These are phyloP conservation scores for Pseudoatta argentina DNA, from an alignment of 1,140 invertebrate genomes.

Conservation along the genomic window DNA sequence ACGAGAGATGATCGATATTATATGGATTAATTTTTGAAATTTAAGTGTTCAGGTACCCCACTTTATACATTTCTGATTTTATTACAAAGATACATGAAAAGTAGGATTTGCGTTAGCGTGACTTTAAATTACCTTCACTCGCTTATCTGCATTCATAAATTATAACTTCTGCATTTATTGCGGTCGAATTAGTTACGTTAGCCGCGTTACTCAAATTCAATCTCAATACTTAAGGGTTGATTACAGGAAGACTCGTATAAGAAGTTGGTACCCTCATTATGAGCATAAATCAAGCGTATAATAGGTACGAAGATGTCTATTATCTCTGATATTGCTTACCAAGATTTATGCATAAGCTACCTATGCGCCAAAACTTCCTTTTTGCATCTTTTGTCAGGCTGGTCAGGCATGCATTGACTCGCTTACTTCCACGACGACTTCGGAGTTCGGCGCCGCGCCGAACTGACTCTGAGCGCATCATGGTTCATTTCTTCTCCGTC, in stretches of 20 bases:
- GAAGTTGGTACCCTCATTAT: background rate
- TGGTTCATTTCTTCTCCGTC: slow-evolving; percentile 1
- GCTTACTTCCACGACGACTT: slow-evolving; percentile 11
- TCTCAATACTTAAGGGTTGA: background rate
- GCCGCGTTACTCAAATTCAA: slow-evolving; percentile 8
- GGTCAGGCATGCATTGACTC: background rate
- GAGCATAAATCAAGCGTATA: background rate
- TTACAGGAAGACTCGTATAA: slow-evolving; percentile 6
- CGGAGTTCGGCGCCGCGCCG: background rate
- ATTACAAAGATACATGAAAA: background rate
- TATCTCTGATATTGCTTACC: slow-evolving; percentile 7
- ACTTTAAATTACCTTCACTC: background rate
- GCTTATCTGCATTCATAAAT: slow-evolving; percentile 33
- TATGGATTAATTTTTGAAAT: background rate
- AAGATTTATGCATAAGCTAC: slow-evolving; percentile 13
- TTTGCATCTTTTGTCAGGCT: slow-evolving; percentile 52
- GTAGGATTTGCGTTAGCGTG: background rate
- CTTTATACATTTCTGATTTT: background rate
- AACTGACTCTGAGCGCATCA: background rate
- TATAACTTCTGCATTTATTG: background rate
- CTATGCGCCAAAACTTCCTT: slow-evolving; percentile 45
- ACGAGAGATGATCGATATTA: background rate
- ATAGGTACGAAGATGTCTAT: background rate
- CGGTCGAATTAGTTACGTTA: background rate
- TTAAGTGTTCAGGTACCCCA: background rate